These are phyloP conservation scores for Agapornis canus DNA, from an alignment of 2,797 vertebrate genomes.

Conservation along the genomic window DNA sequence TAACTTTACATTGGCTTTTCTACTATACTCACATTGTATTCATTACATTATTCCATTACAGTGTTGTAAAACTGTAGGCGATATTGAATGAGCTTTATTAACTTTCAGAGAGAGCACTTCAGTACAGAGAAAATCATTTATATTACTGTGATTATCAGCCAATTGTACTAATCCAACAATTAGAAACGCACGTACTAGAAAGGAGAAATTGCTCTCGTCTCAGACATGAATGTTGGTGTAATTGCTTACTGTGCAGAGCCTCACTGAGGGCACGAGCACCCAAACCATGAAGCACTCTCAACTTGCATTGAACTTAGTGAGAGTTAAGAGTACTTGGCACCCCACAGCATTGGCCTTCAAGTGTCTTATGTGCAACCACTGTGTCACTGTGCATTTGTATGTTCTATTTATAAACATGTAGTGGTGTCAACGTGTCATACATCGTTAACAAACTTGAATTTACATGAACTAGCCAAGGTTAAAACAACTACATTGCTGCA, in stretches of 20 bases:
- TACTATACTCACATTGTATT: not conserved
- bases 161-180: not conserved
- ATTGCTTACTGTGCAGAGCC: not conserved
- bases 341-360: accelerated
- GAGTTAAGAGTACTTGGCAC: not conserved
- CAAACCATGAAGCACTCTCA: not conserved
- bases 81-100: constrained; percentile 44
- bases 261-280: not conserved
- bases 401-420: not conserved
- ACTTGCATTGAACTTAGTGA: not conserved
- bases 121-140: not conserved
- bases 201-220: not conserved
- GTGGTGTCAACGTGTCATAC: not conserved
- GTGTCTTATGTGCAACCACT: not conserved
- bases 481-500: not conserved
- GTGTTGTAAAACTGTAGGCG: constrained; percentile 46
- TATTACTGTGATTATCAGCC: constrained; percentile 3
- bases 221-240: not conserved
- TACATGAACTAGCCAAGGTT: not conserved
- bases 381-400: not conserved
- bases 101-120: constrained; percentile 25
- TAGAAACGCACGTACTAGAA: not conserved
- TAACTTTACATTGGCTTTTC: not conserved
- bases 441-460: not conserved
- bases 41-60: not conserved